Evolutionary conservation across 2,888 invertebrate genomes (phyloP), one percentile per base, ranked within the genome.

Genomic region (Cordilura impudica): DNA sequence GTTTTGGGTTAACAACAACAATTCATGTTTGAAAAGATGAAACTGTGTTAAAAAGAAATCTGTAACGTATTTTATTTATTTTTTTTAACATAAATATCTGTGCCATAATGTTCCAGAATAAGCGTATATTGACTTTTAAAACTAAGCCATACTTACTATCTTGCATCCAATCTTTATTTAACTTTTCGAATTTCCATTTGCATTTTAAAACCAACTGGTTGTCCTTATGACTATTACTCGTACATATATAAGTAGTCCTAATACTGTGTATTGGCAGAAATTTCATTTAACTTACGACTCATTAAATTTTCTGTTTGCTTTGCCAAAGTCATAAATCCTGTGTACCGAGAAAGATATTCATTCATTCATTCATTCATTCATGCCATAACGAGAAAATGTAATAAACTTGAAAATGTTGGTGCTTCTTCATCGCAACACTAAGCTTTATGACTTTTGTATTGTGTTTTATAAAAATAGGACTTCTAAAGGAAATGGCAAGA

Each of bases 271-370:
- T 58, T 76, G 73, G 69, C 74, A 81, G 60, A 83, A 81, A 81
- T 81, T 81, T 75, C 81, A 70, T 80, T 81, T 78, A 78, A 81
- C 81, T 81, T 82, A 76, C 82, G 78, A 80, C 81, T 83, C 83
- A 83, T 83, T 83, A 83, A 82, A 81, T 81, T 82, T 78, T 80
- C 75, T 67, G 66, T 76, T 82, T 78, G 71, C 73, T 81, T 81
- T 70, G 76, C 81, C 60, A 78, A 69, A 78, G 74, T 81, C 76
- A 81, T 83, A 81, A 82, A 82, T 81, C 78, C 72, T 65, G 45
- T 58, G 31, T 43, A 19, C 26, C n/a, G n/a, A 65, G 66, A 31
- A 29, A 53, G 67, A 56, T 35, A 39, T 66, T 61, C 29, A 31
- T 61, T 58, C 21, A 12, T 58, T 54, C 21, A 51, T 19, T 12